Evolutionary conservation across 2,797 vertebrate species (phyloP), one percentile per base, ranked within the genome.

Genomic region (Alca torda): DNA sequence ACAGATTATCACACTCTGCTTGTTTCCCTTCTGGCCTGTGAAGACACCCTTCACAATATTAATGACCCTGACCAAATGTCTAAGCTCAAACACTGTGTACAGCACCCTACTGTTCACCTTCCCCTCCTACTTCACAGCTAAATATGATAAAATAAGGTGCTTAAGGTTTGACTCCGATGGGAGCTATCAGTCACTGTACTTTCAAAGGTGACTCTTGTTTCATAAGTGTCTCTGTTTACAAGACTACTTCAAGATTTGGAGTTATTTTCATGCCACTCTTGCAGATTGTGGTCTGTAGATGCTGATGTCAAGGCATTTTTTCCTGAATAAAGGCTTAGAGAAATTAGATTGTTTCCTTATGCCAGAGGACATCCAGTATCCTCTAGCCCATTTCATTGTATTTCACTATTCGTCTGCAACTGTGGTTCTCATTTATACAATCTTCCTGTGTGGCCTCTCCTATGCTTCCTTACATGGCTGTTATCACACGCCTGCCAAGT

Each of bases 361-460:
- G 60, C 63, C 63, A 48, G 33, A 93, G 89, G 81, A 93, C 80
- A 76, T 30, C 59, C 80, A 91, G 72, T 73, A 63, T 80, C 35
- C 6, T 92, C 87, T 46, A 67, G 92, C 60, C 39, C 39, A 41
- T 83, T 93, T 90, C 64, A 95, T 87, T 96, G 9, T 94, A 64
- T 87, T 93, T 96, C 79, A 43, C 80, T 91, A 54, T 76, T 93
- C 31, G 4, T 85, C 93, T 86, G 19, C 84, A 56, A 73, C 87
- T 91, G 77, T 92, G 70, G 53, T 93, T 96, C 94, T 94, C 87
- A 79, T 89, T 94, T 95, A 45, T 60, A 37, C 35, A 81, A 60
- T 93, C 94, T 76, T 93, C 83, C 84, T 97, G 95, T 95, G 96
- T 97, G 96, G 96, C 72, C 92, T 95, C 50, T 85, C 87, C 46